phyloP scores from a whole-genome alignment of 2,797 vertebrate genomes.

The Somateria mollissima region DNA sequence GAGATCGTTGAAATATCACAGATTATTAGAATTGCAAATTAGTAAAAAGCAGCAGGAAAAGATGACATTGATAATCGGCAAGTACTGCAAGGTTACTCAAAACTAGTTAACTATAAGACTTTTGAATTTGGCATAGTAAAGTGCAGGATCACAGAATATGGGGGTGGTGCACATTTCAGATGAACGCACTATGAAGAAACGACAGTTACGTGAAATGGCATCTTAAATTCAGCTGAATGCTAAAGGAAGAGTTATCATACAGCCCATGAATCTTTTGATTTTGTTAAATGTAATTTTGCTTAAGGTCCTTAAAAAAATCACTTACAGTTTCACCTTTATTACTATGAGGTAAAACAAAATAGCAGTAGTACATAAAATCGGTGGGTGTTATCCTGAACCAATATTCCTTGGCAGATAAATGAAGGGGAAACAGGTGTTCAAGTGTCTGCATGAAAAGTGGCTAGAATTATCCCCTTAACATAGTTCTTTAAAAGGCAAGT shows the following conservation, averaged over 20 bases:
- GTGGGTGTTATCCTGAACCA: slow-evolving; percentile 37
- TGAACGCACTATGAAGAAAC: not conserved
- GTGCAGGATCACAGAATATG: not conserved
- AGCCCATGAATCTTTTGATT: not conserved
- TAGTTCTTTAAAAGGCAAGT: slow-evolving; percentile 35
- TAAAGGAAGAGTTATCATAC: not conserved
- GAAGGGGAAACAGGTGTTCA: slow-evolving; percentile 58
- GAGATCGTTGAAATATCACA: slow-evolving; percentile 55
- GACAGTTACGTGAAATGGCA: not conserved
- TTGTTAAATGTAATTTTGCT: not conserved
- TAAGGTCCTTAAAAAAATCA: not conserved
- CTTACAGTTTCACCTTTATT: not conserved
- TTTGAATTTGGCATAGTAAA: slow-evolving; percentile 13
- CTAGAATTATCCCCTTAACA: slow-evolving; percentile 25
- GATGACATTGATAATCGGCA: slow-evolving; percentile 67
- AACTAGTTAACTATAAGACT: not conserved
- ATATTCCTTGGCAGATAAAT: slow-evolving; percentile 26
- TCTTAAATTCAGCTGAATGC: slow-evolving; percentile 14
- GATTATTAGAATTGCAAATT: slow-evolving; percentile 64
- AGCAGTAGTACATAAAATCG: slow-evolving; percentile 4
- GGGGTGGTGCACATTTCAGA: not conserved
- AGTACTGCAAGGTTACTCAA: slow-evolving; percentile 53
- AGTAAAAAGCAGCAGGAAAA: slow-evolving; percentile 53
- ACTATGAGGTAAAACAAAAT: not conserved
- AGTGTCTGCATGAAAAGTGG: not conserved